Evolutionary conservation across 1,140 invertebrate species (phyloP).

Genomic region (Littorina saxatilis): DNA sequence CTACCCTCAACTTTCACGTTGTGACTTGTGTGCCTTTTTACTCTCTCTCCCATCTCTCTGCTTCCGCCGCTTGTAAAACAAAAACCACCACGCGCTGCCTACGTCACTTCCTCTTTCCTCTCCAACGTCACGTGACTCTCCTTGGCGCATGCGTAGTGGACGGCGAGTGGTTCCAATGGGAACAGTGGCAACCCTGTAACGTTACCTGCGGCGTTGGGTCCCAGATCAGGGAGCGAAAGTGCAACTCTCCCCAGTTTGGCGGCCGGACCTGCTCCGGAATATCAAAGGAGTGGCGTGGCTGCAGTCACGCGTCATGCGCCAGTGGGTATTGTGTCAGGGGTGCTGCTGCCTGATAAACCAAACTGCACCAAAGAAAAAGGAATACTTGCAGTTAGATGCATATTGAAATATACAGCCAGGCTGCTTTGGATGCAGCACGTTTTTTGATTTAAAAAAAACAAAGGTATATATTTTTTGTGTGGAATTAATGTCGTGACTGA

Average conservation of each 20-base stretch:
- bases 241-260: slow-evolving; percentile 54
- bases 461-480: no score
- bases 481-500: no score
- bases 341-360: no score
- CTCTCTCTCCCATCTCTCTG: neutral
- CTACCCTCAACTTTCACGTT: neutral
- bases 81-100: no score
- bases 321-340: slow-evolving; percentile 23
- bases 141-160: slow-evolving; percentile 47
- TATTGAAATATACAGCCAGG: no score
- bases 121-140: neutral
- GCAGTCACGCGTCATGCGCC: slow-evolving; percentile 33
- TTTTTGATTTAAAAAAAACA: no score
- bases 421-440: no score
- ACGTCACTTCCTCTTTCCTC: neutral
- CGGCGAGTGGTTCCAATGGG: slow-evolving; percentile 74
- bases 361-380: no score
- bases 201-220: slow-evolving; percentile 92
- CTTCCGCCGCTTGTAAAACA: neutral
- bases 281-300: slow-evolving; percentile 28
- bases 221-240: slow-evolving; percentile 79
- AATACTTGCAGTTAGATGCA: no score
- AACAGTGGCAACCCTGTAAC: slow-evolving; percentile 91
- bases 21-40: neutral
- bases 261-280: slow-evolving; percentile 53